Evolutionary conservation across 2,888 invertebrate species (phyloP).

Genomic region (Netelia virgata): DNA sequence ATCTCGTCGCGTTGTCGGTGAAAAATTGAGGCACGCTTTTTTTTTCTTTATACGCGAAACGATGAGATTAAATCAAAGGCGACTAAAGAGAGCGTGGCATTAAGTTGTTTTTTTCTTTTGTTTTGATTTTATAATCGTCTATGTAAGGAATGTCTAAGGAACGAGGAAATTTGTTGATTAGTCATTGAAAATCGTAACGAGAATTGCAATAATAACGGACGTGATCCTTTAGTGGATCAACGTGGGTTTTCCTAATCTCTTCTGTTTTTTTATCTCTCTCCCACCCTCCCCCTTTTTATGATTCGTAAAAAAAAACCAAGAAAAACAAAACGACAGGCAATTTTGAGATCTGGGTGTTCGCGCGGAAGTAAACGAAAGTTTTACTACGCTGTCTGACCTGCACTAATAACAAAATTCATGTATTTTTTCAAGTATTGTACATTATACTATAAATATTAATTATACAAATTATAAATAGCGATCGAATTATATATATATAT

Average conservation of each 20-base stretch:
- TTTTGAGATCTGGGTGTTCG: constrained; percentile 63
- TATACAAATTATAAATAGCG: constrained; percentile 77
- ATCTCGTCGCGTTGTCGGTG: constrained; percentile 53
- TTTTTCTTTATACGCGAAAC: constrained; percentile 33
- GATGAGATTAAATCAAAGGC: constrained; percentile 63
- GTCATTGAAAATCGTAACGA: constrained; percentile 56
- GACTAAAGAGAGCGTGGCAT: constrained; percentile 59
- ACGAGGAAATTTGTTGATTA: constrained; percentile 59
- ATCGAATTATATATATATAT: constrained; percentile 67
- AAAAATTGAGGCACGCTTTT: constrained; percentile 36
- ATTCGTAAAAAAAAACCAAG: constrained; percentile 17
- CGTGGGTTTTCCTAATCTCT: constrained; percentile 34
- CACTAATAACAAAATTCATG: constrained; percentile 77
- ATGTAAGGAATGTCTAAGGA: constrained; percentile 37
- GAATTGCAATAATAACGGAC: constrained; percentile 60
- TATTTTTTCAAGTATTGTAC: constrained; percentile 82
- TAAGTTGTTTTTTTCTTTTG: constrained; percentile 29
- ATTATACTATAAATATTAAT: constrained; percentile 80
- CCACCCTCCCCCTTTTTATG: constrained; percentile 31
- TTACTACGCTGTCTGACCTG: constrained; percentile 76
- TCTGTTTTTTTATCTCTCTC: constrained; percentile 36
- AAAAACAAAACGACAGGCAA: constrained; percentile 49
- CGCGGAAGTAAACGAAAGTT: constrained; percentile 59
- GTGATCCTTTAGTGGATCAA: constrained; percentile 32
- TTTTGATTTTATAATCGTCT: constrained; percentile 5